phyloP scores from a whole-genome alignment of 2,888 invertebrate genomes.

The Heliconius ethilla region DNA sequence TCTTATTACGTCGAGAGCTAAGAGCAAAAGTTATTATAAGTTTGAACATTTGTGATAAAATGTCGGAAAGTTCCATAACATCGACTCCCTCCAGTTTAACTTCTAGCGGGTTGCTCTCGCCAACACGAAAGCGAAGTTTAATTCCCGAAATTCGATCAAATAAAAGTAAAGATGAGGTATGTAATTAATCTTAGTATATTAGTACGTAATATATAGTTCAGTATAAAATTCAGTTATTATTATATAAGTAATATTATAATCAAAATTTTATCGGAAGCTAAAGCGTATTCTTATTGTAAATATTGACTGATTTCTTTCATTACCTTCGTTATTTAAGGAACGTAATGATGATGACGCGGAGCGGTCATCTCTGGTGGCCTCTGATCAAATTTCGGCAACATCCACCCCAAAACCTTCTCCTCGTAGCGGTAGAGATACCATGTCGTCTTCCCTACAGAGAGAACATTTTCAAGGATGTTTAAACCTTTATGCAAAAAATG shows the following conservation, averaged over 20 bases:
- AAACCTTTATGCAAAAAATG: slow-evolving; percentile 90
- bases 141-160: slow-evolving; percentile 58
- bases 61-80: slow-evolving; percentile 66
- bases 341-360: slow-evolving; percentile 84
- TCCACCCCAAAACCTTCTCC: slow-evolving; percentile 67
- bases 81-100: slow-evolving; percentile 58
- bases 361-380: slow-evolving; percentile 75
- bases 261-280: not conserved
- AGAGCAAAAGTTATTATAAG: not conserved
- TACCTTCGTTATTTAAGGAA: slow-evolving; percentile 55
- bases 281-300: not conserved
- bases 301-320: not conserved
- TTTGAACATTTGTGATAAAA: slow-evolving; percentile 48
- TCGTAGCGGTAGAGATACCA: slow-evolving; percentile 58
- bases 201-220: too few species aligned
- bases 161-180: slow-evolving; percentile 63
- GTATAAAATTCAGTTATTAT: too few species aligned
- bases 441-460: slow-evolving; percentile 79
- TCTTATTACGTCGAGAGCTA: too few species aligned
- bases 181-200: slow-evolving; percentile 23
- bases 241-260: not conserved
- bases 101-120: slow-evolving; percentile 61
- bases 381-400: slow-evolving; percentile 67
- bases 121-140: slow-evolving; percentile 66
- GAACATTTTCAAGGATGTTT: slow-evolving; percentile 89